Evolutionary conservation across 2,113 vertebrate genomes (phyloP), one percentile per base, ranked within the genome.

Genomic region (Rutilus rutilus): DNA sequence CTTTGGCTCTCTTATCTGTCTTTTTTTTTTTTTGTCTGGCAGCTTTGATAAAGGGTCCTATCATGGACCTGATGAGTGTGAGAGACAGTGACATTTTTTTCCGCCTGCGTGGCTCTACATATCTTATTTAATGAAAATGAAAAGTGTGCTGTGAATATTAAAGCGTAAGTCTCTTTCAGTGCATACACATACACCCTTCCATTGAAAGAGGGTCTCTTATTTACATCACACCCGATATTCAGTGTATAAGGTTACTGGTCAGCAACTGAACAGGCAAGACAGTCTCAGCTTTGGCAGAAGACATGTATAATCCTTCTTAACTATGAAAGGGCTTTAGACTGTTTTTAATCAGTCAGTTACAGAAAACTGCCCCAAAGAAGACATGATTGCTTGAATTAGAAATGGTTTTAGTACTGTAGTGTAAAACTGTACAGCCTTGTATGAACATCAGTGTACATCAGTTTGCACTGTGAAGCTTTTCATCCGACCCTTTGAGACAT

Each of bases 161-260:
- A 79, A 79, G 33, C 59, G 1, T 52, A 36, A 73, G 64, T 25
- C 30, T 64, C 52, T 79, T 76, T 57, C 19, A 54, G 14, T 83
- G 52, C 62, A 10, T 30, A 42, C 65, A 65, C 65, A 25, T 54
- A 64, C 65, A 36, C 45, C 17, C 10, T 50, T 30, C 54, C 15
- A 74, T 73, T 86, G 84, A 83, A 78, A 83, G 50, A 78, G 23
- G 36, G 74, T 47, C 67, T 71, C 83, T 75, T 88, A 79, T 90
- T 91, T 87, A 89, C 77, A 47, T 59, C 77, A 79, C 75, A 78
- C 33, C 73, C 25, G 69, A 54, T 83, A 11, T 74, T 47, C 47
- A 33, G 64, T 78, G 86, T 89, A 76, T 88, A 59, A 65, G 82
- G 84, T 91, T 90, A 91, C 89, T 77, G 73, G 84, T 83, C 75